These are phyloP conservation scores for Clinocottus analis DNA, from an alignment of 2,113 vertebrate species.

Conservation along the genomic window DNA sequence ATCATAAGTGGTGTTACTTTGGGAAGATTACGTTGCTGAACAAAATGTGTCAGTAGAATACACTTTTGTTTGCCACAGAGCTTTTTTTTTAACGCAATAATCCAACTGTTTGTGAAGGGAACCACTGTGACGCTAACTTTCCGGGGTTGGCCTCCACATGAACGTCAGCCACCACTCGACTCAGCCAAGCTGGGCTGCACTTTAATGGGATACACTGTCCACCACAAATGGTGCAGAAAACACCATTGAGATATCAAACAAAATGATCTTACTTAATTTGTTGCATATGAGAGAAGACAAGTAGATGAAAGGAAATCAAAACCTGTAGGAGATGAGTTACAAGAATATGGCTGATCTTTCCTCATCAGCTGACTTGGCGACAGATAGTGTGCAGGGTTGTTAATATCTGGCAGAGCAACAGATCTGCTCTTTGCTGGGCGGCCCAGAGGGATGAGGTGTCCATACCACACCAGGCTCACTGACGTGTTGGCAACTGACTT, in stretches of 20 bases:
- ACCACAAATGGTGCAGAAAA: neutral
- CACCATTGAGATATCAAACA: neutral
- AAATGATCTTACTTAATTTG: neutral
- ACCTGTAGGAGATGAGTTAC: neutral
- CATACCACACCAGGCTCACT: conserved; percentile 1
- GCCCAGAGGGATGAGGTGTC: conserved; percentile 24
- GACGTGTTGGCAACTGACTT: neutral
- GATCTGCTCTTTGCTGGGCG: conserved; percentile 33
- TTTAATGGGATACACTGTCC: neutral
- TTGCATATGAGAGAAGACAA: neutral
- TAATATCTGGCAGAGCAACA: conserved; percentile 45
- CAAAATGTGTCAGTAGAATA: neutral
- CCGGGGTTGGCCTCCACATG: neutral
- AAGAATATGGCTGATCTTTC: neutral
- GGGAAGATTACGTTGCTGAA: neutral
- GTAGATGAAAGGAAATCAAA: neutral
- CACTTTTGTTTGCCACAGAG: too few species aligned
- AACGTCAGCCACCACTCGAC: neutral
- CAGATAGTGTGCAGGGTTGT: conserved; percentile 26
- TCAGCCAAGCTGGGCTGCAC: neutral
- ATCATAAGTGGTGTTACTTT: neutral
- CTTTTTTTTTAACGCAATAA: too few species aligned
- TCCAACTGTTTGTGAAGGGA: neutral
- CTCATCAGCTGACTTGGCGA: conserved; percentile 44
- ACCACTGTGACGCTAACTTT: neutral